phyloP scores from a whole-genome alignment of 2,113 vertebrate species.

The Rhineura floridana region DNA sequence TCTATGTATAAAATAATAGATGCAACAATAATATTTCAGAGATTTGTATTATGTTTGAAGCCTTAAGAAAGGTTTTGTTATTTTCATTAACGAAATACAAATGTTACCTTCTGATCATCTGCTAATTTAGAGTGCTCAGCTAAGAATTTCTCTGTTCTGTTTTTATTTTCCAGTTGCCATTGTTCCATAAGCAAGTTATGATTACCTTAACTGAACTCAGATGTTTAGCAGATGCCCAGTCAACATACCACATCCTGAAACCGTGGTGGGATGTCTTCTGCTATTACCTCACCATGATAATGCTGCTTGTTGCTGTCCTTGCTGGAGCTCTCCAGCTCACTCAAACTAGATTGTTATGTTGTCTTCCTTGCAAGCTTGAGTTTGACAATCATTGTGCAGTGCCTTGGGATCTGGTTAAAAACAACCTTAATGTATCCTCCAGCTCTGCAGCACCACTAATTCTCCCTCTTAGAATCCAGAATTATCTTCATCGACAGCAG shows the following conservation, averaged over 20 bases:
- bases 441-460: slow-evolving; percentile 33
- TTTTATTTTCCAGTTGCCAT: slow-evolving; percentile 69
- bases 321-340: slow-evolving; percentile 83
- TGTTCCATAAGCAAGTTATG: slow-evolving; percentile 75
- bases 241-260: slow-evolving; percentile 81
- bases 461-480: slow-evolving; percentile 74
- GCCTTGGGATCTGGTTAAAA: slow-evolving; percentile 76
- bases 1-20: neutral
- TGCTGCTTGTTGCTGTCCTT: slow-evolving; percentile 83
- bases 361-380: slow-evolving; percentile 83
- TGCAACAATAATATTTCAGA: neutral
- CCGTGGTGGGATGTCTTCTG: slow-evolving; percentile 88
- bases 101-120: neutral
- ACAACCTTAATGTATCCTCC: slow-evolving; percentile 67
- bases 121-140: slow-evolving; percentile 1
- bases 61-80: neutral
- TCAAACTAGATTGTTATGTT: slow-evolving; percentile 81
- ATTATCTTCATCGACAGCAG: slow-evolving; percentile 82
- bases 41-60: neutral
- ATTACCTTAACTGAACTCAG: slow-evolving; percentile 83
- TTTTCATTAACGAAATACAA: neutral
- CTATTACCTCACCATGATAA: slow-evolving; percentile 87
- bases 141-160: slow-evolving; percentile 34
- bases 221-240: slow-evolving; percentile 79
- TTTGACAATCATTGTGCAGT: slow-evolving; percentile 77